A percentile compares a stretch with the other conserved stretches of the same genome.
phyloP scores from a whole-genome alignment of 2,888 invertebrate genomes.

The Poecilus cupreus region DNA sequence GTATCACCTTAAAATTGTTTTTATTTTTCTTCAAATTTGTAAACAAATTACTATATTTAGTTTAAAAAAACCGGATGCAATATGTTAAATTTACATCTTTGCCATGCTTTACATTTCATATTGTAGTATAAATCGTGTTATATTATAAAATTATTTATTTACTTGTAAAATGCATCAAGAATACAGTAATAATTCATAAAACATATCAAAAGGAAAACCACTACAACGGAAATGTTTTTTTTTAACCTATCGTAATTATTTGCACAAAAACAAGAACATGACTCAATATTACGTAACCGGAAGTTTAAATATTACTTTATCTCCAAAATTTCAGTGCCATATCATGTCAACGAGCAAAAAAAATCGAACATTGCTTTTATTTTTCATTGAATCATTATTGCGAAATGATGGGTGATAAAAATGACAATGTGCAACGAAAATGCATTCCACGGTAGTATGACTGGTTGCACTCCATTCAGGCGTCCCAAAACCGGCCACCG shows the following conservation, averaged over 20 bases:
- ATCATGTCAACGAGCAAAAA: not conserved
- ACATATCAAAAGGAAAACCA: too few relatives aligned
- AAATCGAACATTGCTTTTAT: not conserved
- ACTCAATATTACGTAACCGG: not conserved
- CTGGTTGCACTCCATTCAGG: not conserved
- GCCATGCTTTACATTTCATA: too few relatives aligned
- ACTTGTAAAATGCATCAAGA: too few relatives aligned
- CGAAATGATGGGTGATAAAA: not conserved
- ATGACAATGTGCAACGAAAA: not conserved
- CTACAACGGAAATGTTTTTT: too few relatives aligned
- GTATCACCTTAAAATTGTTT: too few relatives aligned
- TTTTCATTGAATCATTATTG: not conserved
- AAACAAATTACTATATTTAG: too few relatives aligned
- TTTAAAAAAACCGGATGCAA: too few relatives aligned
- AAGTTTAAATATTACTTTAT: conserved; percentile 2
- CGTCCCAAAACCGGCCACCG: not conserved
- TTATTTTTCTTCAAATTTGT: too few relatives aligned
- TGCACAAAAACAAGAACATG: not conserved
- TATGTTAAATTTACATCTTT: too few relatives aligned
- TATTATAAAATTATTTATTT: too few relatives aligned
- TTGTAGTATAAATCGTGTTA: too few relatives aligned
- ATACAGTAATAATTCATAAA: too few relatives aligned
- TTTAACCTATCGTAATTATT: not conserved
- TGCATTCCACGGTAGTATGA: not conserved
- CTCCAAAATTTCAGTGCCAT: conserved; percentile 11